Percentiles rank a stretch among this genome's conserved stretches.
Conservation (phyloP, 2,888 invertebrate genomes). For the Lepidochrysops patricia region DNA sequence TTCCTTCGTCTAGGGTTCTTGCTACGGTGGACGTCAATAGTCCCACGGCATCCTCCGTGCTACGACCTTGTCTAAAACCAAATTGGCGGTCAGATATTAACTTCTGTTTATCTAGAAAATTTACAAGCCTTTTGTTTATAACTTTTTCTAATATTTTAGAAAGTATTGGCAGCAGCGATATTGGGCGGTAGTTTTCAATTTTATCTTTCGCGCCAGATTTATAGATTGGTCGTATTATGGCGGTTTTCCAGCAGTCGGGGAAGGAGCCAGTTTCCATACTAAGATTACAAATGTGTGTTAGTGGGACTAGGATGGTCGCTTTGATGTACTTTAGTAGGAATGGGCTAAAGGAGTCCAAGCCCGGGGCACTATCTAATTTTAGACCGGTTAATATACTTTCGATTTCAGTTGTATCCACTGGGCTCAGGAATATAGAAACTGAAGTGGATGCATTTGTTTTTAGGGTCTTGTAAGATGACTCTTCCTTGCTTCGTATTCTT, state of each 20-base stretch:
- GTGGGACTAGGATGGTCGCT: not conserved
- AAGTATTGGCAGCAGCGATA: not conserved
- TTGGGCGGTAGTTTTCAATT: constrained; percentile 1
- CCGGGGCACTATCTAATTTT: not conserved
- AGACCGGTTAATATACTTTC: not conserved
- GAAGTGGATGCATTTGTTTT: not conserved
- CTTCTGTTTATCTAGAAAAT: not conserved
- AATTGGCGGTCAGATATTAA: not conserved
- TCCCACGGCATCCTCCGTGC: not conserved
- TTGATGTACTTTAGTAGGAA: not conserved
- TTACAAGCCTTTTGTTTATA: not conserved
- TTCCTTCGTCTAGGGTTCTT: not conserved
- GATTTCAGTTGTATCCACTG: not conserved
- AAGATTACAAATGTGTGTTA: not conserved
- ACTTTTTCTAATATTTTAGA: not conserved
- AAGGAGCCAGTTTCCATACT: not conserved
- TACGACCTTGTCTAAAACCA: not conserved
- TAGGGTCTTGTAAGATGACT: not conserved
- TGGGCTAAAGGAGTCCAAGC: not conserved
- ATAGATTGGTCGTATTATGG: not conserved
- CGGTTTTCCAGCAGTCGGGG: not conserved
- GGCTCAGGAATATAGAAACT: not conserved
- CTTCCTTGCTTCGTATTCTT: not conserved
- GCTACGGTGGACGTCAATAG: not conserved
- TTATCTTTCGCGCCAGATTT: not conserved